Evolutionary conservation across 2,797 vertebrate species (phyloP).

Genomic region (Tragelaphus oryx): DNA sequence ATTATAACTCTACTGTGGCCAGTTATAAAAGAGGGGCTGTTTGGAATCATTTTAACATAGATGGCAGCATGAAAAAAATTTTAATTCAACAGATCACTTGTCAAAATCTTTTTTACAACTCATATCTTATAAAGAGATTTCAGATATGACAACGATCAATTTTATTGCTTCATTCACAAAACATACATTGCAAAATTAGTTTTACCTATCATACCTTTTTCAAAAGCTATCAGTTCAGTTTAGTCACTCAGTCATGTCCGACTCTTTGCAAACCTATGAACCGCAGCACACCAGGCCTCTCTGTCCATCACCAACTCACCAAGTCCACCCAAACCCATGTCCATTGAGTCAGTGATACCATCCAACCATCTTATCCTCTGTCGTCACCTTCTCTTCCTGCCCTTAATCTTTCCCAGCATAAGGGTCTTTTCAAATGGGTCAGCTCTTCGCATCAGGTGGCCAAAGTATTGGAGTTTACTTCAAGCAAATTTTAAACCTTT

Average conservation of each 20-base stretch:
- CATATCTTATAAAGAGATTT: not conserved
- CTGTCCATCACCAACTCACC: too few relatives aligned
- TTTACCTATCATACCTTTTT: not conserved
- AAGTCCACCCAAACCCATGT: too few relatives aligned
- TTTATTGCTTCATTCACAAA: slow-evolving; percentile 25
- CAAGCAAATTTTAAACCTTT: not conserved
- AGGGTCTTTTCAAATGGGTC: too few relatives aligned
- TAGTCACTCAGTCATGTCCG: too few relatives aligned
- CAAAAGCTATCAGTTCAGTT: not conserved
- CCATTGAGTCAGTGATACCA: too few relatives aligned
- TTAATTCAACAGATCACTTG: not conserved
- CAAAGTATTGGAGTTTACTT: not conserved
- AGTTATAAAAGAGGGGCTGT: not conserved
- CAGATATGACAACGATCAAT: not conserved
- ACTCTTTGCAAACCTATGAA: too few relatives aligned
- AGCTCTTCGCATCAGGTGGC: too few relatives aligned
- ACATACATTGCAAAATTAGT: not conserved
- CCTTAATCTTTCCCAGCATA: too few relatives aligned
- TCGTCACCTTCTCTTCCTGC: too few relatives aligned
- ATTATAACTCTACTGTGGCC: not conserved
- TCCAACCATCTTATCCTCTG: too few relatives aligned
- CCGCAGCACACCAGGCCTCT: too few relatives aligned
- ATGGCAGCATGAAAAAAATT: not conserved
- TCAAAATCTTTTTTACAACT: not conserved
- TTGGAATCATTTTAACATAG: not conserved